A percentile compares a stretch with the other conserved stretches of the same genome.
These are phyloP conservation scores for Arvicanthis niloticus DNA, from an alignment of 2,113 vertebrate species.

Conservation along the genomic window DNA sequence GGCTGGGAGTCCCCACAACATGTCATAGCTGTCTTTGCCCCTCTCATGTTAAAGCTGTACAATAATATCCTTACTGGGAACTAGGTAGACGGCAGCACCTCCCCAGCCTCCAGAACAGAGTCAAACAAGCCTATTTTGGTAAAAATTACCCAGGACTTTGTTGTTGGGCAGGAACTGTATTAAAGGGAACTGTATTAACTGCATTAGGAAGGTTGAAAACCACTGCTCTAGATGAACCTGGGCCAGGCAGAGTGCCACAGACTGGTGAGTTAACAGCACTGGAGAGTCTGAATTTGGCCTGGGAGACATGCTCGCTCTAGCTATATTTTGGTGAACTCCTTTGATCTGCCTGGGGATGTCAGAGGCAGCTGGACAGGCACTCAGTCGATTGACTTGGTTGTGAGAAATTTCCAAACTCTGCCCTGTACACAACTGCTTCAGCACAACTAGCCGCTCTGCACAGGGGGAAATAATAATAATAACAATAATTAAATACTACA, in stretches of 20 bases:
- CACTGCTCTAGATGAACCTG: not conserved
- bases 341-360: not conserved
- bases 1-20: too few species aligned
- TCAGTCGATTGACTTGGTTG: not conserved
- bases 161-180: too few species aligned
- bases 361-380: not conserved
- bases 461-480: constrained; percentile 16
- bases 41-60: not conserved
- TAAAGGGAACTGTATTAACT: not conserved
- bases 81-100: not conserved
- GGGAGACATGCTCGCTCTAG: not conserved
- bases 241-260: not conserved
- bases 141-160: not conserved
- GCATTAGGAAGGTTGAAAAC: not conserved
- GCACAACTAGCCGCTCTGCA: constrained; percentile 33
- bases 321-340: constrained; percentile 7
- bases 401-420: constrained; percentile 57
- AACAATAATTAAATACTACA: constrained; percentile 32
- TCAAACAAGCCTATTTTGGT: not conserved
- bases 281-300: not conserved
- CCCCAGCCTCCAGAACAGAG: not conserved
- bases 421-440: constrained; percentile 23
- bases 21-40: not conserved
- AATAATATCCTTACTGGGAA: too few species aligned
- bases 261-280: not conserved